These are phyloP conservation scores for Lasioglossum villosulum DNA, from an alignment of 2,888 invertebrate genomes.

Conservation along the genomic window DNA sequence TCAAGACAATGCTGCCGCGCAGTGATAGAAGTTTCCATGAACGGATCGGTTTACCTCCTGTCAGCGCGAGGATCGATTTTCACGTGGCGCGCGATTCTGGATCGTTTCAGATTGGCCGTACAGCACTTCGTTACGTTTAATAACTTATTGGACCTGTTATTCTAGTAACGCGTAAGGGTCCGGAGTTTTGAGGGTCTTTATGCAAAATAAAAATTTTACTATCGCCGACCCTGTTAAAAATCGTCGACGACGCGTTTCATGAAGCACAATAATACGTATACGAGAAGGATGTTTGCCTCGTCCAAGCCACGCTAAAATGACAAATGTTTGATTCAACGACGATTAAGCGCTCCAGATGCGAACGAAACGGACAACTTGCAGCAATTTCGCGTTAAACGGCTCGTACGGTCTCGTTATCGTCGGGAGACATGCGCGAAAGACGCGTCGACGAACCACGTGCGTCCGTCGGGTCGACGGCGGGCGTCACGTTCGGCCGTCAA, in stretches of 20 bases:
- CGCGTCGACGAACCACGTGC: not conserved
- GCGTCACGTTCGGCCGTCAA: slow-evolving; percentile 42
- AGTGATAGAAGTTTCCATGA: not conserved
- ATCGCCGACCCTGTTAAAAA: too few species aligned
- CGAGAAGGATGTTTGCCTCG: too few species aligned
- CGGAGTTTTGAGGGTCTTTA: not conserved
- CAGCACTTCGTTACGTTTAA: not conserved
- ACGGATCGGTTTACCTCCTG: slow-evolving; percentile 26
- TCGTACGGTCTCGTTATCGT: not conserved
- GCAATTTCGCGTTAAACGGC: not conserved
- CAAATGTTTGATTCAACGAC: too few species aligned
- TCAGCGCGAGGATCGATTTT: slow-evolving; percentile 23
- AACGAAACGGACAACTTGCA: not conserved
- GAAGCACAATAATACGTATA: too few species aligned
- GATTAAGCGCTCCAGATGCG: not conserved
- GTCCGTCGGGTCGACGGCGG: not conserved
- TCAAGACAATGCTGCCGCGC: not conserved
- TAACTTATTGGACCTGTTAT: too few species aligned
- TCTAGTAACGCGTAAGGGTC: too few species aligned
- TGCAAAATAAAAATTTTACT: not conserved
- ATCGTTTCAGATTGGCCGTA: not conserved
- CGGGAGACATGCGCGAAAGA: slow-evolving; percentile 1
- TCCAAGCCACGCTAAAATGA: too few species aligned
- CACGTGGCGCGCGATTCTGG: not conserved
- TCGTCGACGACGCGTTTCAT: not conserved